Evolutionary conservation across 2,113 vertebrate species (phyloP).

Genomic region (Tauraco erythrolophus): DNA sequence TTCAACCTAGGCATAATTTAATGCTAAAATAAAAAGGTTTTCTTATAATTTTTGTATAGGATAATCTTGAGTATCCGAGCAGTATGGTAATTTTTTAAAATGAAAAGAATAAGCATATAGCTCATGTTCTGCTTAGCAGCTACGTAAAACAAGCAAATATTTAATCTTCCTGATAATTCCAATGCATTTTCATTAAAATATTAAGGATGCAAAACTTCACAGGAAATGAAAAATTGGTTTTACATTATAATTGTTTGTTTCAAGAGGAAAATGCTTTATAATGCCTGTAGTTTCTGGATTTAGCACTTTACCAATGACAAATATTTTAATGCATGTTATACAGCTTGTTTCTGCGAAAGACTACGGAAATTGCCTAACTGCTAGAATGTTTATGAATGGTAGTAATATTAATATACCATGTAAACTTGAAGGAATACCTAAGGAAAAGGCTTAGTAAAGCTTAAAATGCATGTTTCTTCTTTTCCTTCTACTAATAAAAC

Average conservation of each 20-base stretch:
- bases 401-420: background rate
- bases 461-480: background rate
- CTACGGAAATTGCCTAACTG: background rate
- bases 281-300: background rate
- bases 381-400: background rate
- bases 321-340: background rate
- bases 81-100: background rate
- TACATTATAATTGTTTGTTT: background rate
- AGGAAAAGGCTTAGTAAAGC: background rate
- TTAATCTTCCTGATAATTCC: background rate
- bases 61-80: background rate
- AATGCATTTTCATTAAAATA: background rate
- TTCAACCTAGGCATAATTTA: background rate
- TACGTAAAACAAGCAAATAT: background rate
- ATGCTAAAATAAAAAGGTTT: background rate
- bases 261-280: background rate
- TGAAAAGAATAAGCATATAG: background rate
- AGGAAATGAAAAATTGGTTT: background rate
- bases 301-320: background rate
- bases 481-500: background rate
- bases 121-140: background rate
- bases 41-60: background rate
- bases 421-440: background rate
- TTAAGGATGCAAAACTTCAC: background rate
- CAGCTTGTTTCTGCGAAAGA: background rate